Percentiles rank a stretch among this genome's conserved stretches.
Evolutionary conservation across 2,888 invertebrate species (phyloP).

Genomic region (Oxystoma pomonae): DNA sequence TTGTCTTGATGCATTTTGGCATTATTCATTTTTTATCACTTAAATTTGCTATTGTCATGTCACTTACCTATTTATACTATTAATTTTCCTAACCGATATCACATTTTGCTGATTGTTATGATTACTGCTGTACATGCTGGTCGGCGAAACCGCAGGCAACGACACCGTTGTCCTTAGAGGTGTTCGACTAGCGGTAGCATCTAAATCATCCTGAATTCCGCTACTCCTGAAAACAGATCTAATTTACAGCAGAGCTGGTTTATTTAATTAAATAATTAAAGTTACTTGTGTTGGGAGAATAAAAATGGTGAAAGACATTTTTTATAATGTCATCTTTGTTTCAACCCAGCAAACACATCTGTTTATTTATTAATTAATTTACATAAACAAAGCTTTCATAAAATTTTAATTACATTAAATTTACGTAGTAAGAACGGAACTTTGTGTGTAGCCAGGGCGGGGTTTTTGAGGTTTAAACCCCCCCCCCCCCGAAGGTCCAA

Average conservation of each 20-base stretch:
- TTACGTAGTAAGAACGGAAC: too few species aligned
- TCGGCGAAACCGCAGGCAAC: slow-evolving; percentile 43
- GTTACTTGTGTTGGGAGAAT: background rate
- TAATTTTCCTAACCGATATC: background rate
- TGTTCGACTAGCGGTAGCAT: slow-evolving; percentile 39
- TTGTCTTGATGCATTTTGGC: too few species aligned
- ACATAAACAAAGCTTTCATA: too few species aligned
- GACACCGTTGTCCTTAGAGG: slow-evolving; percentile 47
- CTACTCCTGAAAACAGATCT: slow-evolving; percentile 53
- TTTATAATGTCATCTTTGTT: too few species aligned
- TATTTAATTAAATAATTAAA: slow-evolving; percentile 7
- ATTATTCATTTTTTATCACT: too few species aligned
- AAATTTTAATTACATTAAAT: too few species aligned
- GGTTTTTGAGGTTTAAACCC: too few species aligned
- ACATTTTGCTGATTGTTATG: background rate
- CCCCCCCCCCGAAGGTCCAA: too few species aligned
- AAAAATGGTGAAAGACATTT: too few species aligned
- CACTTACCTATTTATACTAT: background rate
- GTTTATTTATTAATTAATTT: too few species aligned
- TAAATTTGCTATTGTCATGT: background rate
- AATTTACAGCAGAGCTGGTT: slow-evolving; percentile 21
- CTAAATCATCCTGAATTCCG: slow-evolving; percentile 54
- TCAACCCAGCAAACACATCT: too few species aligned
- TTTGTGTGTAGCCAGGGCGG: too few species aligned
- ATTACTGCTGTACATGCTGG: slow-evolving; percentile 10